A percentile compares a stretch with the other conserved stretches of the same genome.
These are phyloP conservation scores for Elmis aenea DNA, from an alignment of 2,888 invertebrate genomes.

Conservation along the genomic window DNA sequence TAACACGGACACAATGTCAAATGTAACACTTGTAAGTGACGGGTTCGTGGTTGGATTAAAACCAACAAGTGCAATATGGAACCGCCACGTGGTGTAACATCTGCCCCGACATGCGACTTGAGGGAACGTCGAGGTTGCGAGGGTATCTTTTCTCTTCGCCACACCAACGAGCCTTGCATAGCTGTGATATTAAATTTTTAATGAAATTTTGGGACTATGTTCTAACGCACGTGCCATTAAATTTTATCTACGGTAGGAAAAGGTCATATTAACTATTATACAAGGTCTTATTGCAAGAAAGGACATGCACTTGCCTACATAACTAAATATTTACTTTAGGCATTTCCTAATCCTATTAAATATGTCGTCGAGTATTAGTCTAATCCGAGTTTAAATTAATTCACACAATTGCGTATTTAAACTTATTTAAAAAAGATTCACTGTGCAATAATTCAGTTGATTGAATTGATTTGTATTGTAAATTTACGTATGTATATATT, in stretches of 20 bases:
- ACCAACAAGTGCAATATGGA: conserved; percentile 38
- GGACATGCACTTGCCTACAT: too few relatives aligned
- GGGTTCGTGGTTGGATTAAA: conserved; percentile 32
- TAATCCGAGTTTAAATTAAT: too few relatives aligned
- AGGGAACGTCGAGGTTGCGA: conserved; percentile 28
- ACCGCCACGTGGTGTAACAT: conserved; percentile 32
- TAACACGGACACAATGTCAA: conserved; percentile 15
- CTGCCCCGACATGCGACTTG: conserved; percentile 33
- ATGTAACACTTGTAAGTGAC: conserved; percentile 35
- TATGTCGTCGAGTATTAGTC: too few relatives aligned
- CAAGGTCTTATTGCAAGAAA: too few relatives aligned
- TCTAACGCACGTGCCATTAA: conserved; percentile 17
- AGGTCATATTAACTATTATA: too few relatives aligned
- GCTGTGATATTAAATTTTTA: conserved; percentile 36
- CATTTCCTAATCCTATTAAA: too few relatives aligned
- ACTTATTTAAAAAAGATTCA: too few relatives aligned
- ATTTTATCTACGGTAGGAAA: conserved; percentile 21
- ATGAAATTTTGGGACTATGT: conserved; percentile 28
- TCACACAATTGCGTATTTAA: too few relatives aligned
- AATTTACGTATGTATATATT: too few relatives aligned
- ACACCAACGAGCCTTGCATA: conserved; percentile 19
- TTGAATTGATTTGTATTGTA: too few relatives aligned
- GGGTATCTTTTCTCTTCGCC: conserved; percentile 17
- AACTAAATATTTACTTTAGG: too few relatives aligned
- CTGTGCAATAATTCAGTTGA: too few relatives aligned